phyloP scores from a whole-genome alignment of 2,113 vertebrate genomes.

The Megaceryle maxima region DNA sequence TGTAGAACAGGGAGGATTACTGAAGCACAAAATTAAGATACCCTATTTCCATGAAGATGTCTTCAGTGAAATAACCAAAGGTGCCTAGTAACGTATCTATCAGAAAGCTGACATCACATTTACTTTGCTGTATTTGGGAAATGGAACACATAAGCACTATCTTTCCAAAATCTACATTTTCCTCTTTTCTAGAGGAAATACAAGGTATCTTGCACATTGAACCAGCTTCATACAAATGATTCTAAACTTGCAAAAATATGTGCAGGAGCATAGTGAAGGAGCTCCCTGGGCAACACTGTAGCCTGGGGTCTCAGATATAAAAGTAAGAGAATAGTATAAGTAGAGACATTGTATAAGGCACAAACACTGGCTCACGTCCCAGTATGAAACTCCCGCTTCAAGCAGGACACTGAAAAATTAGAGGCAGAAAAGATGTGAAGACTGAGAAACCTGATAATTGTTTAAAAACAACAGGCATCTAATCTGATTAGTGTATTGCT shows the following conservation, averaged over 20 bases:
- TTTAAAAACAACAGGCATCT: not conserved
- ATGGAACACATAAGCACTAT: not conserved
- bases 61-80: not conserved
- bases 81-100: not conserved
- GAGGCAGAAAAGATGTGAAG: not conserved
- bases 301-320: not conserved
- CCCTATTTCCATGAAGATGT: not conserved
- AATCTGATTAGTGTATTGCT: not conserved
- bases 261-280: not conserved
- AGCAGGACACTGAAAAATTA: not conserved
- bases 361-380: accelerated
- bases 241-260: not conserved
- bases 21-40: not conserved
- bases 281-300: not conserved
- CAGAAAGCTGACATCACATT: not conserved
- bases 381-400: not conserved
- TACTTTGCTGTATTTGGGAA: not conserved
- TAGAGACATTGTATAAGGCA: not conserved
- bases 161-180: not conserved
- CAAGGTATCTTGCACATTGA: not conserved
- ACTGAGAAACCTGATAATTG: not conserved
- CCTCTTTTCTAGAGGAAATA: not conserved
- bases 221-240: not conserved
- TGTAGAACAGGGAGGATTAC: not conserved
- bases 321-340: not conserved